These are phyloP conservation scores for Temnothorax rugatulus DNA, from an alignment of 2,888 invertebrate species.

Conservation along the genomic window DNA sequence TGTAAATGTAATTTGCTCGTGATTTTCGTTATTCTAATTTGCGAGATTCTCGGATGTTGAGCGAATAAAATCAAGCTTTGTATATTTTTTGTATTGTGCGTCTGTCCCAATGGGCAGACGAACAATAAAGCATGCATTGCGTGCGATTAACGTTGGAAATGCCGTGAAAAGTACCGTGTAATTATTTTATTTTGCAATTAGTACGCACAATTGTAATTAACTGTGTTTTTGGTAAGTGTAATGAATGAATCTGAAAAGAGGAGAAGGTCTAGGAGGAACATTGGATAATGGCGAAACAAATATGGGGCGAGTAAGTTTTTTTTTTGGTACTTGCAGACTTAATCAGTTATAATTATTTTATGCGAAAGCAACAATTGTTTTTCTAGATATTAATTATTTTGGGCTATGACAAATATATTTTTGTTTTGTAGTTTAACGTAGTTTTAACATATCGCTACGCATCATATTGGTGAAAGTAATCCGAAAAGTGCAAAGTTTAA, in stretches of 20 bases:
- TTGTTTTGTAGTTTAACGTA: too few species aligned
- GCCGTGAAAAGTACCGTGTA: background rate
- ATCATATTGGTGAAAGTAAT: too few species aligned
- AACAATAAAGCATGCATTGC: background rate
- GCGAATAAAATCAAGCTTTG: background rate
- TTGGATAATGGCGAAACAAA: background rate
- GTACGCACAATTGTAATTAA: background rate
- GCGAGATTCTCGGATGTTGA: background rate
- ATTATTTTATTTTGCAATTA: constrained; percentile 2
- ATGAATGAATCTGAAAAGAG: background rate
- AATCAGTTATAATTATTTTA: background rate
- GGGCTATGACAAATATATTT: too few species aligned
- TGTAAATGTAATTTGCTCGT: background rate
- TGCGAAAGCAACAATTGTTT: background rate
- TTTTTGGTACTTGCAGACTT: background rate
- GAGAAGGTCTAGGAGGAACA: background rate
- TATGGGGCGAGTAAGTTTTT: background rate
- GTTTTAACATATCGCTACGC: too few species aligned
- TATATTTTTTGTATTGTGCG: background rate
- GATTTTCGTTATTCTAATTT: background rate
- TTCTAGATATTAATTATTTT: too few species aligned
- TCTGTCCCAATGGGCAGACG: background rate
- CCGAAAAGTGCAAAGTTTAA: too few species aligned
- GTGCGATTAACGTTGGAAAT: background rate
- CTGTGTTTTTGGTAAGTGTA: background rate